Conservation (phyloP, 1,140 invertebrate species). For the Plodia interpunctella region DNA sequence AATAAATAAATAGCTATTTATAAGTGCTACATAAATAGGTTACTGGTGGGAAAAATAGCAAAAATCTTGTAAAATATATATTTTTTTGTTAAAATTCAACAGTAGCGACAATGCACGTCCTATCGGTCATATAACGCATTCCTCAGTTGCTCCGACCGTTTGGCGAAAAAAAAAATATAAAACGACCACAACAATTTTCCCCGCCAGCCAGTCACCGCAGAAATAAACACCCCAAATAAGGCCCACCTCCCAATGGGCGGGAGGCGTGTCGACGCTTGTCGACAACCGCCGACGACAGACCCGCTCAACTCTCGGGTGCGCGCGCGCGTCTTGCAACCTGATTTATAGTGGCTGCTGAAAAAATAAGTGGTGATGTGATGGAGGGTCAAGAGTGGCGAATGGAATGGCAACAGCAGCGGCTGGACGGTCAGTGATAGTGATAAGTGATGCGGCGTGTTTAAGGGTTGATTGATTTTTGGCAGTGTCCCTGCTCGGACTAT, state of each 20-base stretch:
- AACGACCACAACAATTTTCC: background rate
- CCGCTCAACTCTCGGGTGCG: conserved; percentile 56
- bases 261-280: conserved; percentile 38
- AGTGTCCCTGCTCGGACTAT: background rate
- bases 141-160: too few species aligned
- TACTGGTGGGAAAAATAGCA: too few species aligned
- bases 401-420: conserved; percentile 63
- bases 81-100: too few species aligned
- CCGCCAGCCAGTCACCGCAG: background rate
- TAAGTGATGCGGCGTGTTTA: background rate
- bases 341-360: conserved; percentile 73
- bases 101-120: too few species aligned
- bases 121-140: too few species aligned
- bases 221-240: conserved; percentile 3
- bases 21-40: too few species aligned
- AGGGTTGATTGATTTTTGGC: background rate
- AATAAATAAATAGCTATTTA: too few species aligned
- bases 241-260: conserved; percentile 29
- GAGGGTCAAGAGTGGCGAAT: conserved; percentile 70
- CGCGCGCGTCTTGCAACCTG: conserved; percentile 63
- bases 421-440: conserved; percentile 56
- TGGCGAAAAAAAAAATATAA: too few species aligned
- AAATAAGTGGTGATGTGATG: conserved; percentile 68
- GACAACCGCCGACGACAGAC: conserved; percentile 65
- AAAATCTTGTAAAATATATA: too few species aligned